phyloP scores from a whole-genome alignment of 2,797 vertebrate genomes.

The Cottoperca gobio region DNA sequence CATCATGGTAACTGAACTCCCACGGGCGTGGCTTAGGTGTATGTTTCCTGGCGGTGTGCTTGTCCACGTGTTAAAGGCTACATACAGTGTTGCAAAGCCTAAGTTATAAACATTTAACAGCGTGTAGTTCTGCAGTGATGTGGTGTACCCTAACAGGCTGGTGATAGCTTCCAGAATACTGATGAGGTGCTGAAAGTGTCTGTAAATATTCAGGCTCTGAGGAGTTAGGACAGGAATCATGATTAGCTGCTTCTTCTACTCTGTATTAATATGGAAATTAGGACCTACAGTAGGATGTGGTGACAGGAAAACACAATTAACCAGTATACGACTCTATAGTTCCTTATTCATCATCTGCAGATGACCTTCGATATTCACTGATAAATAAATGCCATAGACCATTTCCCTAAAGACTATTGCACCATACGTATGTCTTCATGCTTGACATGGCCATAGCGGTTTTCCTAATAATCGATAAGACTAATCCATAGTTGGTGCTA shows the following conservation, averaged over 20 bases:
- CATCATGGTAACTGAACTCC: constrained; percentile 22
- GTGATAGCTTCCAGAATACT: constrained; percentile 48
- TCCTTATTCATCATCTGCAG: constrained; percentile 9
- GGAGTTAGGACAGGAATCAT: constrained; percentile 20
- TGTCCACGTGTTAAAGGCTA: constrained; percentile 36
- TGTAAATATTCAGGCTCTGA: constrained; percentile 43
- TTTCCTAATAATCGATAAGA: constrained; percentile 45
- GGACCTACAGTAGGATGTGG: neutral
- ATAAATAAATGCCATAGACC: constrained; percentile 2
- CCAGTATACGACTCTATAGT: neutral
- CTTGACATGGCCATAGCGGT: constrained; percentile 27
- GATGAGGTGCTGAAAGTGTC: constrained; percentile 36
- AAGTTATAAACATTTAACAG: constrained; percentile 58
- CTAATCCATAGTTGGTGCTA: constrained; percentile 47
- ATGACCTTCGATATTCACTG: constrained; percentile 18
- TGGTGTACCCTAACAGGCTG: constrained; percentile 34
- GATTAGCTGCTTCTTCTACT: constrained; percentile 37
- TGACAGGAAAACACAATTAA: constrained; percentile 30
- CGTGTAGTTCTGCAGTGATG: constrained; percentile 40
- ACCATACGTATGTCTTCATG: constrained; percentile 7
- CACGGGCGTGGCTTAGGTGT: neutral
- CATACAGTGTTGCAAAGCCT: constrained; percentile 46
- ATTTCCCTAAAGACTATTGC: neutral
- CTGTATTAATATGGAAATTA: constrained; percentile 35
- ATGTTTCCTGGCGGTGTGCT: constrained; percentile 33